Percentiles rank a stretch among this genome's conserved stretches.
These are phyloP conservation scores for Cercocebus atys DNA, from an alignment of 2,113 vertebrate genomes.

Conservation along the genomic window DNA sequence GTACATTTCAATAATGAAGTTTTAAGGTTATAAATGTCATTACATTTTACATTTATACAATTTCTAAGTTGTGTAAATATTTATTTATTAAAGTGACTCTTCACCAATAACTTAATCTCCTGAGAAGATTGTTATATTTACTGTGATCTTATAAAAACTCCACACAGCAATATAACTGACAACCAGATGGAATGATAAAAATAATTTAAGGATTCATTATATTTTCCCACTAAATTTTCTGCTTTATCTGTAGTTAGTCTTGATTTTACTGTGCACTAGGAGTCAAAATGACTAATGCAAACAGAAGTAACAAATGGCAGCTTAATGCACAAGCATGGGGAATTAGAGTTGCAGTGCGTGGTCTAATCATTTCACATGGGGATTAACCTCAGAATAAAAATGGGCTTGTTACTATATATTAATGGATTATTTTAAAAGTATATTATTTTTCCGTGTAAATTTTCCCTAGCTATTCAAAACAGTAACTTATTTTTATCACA, in stretches of 20 bases:
- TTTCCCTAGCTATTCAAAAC: neutral
- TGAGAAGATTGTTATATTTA: neutral
- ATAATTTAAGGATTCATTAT: constrained; percentile 27
- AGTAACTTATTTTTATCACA: neutral
- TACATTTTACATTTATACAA: neutral
- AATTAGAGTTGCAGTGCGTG: neutral
- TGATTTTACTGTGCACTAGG: constrained; percentile 33
- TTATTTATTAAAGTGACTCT: neutral
- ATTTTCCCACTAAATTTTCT: neutral
- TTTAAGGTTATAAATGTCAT: neutral
- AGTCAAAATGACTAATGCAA: constrained; percentile 61
- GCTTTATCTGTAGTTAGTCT: constrained; percentile 48
- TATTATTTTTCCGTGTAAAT: neutral
- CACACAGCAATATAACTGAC: neutral
- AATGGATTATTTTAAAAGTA: neutral
- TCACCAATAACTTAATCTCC: neutral
- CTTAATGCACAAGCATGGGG: constrained; percentile 7
- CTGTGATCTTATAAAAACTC: neutral
- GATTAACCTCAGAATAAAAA: neutral
- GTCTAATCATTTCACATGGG: neutral
- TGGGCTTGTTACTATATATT: neutral
- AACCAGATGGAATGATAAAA: neutral
- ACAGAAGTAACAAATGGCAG: constrained; percentile 47
- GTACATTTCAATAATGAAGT: neutral
- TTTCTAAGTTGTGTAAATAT: neutral